phyloP scores from a whole-genome alignment of 2,797 vertebrate species.

The Scarus forsteni region DNA sequence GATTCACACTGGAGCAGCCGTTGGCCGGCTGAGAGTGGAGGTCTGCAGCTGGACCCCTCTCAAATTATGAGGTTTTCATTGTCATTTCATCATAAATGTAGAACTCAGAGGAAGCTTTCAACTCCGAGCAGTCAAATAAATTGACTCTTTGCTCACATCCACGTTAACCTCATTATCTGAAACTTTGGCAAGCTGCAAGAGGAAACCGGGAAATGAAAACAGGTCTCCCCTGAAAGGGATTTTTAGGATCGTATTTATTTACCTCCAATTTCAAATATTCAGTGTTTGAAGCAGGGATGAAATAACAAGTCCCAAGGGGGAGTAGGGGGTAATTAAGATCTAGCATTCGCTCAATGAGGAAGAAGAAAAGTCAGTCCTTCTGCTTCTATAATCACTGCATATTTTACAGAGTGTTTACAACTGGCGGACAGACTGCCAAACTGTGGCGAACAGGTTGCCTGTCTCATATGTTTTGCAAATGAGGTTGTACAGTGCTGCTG shows the following conservation, averaged over 20 bases:
- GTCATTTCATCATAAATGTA: no score
- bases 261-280: background rate
- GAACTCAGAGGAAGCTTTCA: no score
- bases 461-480: constrained; percentile 77
- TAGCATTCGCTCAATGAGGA: constrained; percentile 27
- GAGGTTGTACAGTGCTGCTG: constrained; percentile 53
- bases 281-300: background rate
- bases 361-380: constrained; percentile 34
- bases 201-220: background rate
- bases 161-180: background rate
- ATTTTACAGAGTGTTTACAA: constrained; percentile 68
- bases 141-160: no score
- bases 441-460: constrained; percentile 66
- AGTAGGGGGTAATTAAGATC: constrained; percentile 33
- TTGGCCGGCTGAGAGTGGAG: no score
- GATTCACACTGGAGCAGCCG: no score
- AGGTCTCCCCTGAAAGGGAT: background rate
- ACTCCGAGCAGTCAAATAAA: no score
- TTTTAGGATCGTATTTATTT: background rate
- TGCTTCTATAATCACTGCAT: constrained; percentile 62
- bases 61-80: no score
- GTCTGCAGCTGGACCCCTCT: no score
- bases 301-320: constrained; percentile 18
- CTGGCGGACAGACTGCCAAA: constrained; percentile 52
- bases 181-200: background rate